Evolutionary conservation across 1,140 invertebrate genomes (phyloP).

Genomic region (Metaphire vulgaris): DNA sequence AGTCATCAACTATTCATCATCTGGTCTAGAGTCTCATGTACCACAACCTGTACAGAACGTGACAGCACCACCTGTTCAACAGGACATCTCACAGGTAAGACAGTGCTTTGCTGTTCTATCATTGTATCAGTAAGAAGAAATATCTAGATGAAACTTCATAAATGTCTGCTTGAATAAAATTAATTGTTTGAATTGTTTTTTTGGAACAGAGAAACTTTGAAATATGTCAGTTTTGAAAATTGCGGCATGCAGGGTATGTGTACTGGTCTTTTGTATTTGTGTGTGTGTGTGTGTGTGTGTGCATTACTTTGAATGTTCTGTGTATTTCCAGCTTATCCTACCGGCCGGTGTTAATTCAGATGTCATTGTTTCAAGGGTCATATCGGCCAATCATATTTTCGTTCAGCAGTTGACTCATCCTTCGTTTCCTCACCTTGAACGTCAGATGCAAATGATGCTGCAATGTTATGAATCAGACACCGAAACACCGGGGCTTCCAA

Average conservation of each 20-base stretch:
- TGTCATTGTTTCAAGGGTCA: slow-evolving; percentile 74
- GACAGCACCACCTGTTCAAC: neutral
- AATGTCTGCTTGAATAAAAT: too few species aligned
- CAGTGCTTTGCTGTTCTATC: too few species aligned
- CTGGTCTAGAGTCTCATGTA: slow-evolving; percentile 54
- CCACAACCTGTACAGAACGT: slow-evolving; percentile 55
- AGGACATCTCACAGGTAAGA: neutral
- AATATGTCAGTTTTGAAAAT: neutral
- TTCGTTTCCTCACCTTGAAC: slow-evolving; percentile 70
- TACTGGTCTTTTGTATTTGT: neutral
- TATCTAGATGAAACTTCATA: too few species aligned
- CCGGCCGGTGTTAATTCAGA: slow-evolving; percentile 88
- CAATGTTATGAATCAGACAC: slow-evolving; percentile 52
- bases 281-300: neutral
- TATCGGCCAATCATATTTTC: slow-evolving; percentile 79
- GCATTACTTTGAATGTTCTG: neutral
- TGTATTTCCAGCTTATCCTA: slow-evolving; percentile 64
- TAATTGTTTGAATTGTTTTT: too few species aligned
- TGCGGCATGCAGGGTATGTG: neutral
- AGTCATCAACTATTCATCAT: slow-evolving; percentile 67
- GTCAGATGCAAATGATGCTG: slow-evolving; percentile 63
- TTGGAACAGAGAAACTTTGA: neutral
- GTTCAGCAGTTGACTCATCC: slow-evolving; percentile 89
- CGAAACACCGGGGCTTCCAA: slow-evolving; percentile 54
- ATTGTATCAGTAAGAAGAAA: too few species aligned